Evolutionary conservation across 2,797 vertebrate genomes (phyloP), one percentile per base, ranked within the genome.

Genomic region (Allobates femoralis): DNA sequence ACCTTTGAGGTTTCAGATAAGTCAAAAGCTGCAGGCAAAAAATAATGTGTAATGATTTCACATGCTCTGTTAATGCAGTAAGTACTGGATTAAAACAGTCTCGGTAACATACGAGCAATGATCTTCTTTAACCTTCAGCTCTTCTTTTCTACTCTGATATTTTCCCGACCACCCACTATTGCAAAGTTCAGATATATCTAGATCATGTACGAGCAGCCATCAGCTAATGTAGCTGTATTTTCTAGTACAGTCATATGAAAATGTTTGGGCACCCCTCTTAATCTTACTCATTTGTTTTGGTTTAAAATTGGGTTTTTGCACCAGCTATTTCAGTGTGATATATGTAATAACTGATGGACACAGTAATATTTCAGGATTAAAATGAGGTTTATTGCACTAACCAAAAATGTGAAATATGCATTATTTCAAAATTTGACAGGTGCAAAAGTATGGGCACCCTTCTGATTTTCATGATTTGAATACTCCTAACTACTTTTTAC

Each of bases 1-100:
- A 74, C 71, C 71, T 26, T 50, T 74, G 71, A 74, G 71, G 71
- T 74, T 74, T 74, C n/a, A 50, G 37, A 74, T 50, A 74, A 74
- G 71, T 74, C 71, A 74, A 74, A 28, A 50, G 37, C 71, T 74
- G 41, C 71, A 15, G 71, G 71, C 41, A 26, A 50, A 50, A 74
- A 74, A 50, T 74, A 74, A 50, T 74, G 71, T 74, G 41, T 50
- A 74, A 74, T 74, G 23, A 74, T 74, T 46, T 74, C 71, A 46
- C 12, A 26, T 74, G n/a, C 71, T 50, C 71, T 74, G 41, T 6
- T 26, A n/a, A 74, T 74, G 41, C 41, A 74, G 37, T 74, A 16
- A 46, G 41, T 26, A 74, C 37, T 50, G 41, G 71, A 50, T 16
- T 46, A 74, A 50, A 74, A 74, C 26, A 23, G 50, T n/a, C 71